A percentile compares a stretch with the other conserved stretches of the same genome.
These are phyloP conservation scores for Hippocampus guttulatus DNA, from an alignment of 2,113 vertebrate genomes.

Conservation along the genomic window DNA sequence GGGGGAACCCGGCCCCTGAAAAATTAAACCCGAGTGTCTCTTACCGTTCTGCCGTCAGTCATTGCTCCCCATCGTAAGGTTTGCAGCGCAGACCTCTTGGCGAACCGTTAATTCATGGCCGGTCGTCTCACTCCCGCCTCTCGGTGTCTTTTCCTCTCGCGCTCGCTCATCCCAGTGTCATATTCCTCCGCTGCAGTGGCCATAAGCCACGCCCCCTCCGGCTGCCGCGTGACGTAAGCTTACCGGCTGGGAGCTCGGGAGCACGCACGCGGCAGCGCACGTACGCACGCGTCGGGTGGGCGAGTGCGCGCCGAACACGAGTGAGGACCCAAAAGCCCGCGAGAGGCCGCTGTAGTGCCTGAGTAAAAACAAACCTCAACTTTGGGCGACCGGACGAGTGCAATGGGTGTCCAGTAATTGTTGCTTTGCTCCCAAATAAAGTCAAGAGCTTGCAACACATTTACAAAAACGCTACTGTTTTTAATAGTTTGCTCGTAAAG, in stretches of 20 bases:
- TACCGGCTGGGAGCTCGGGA: background rate
- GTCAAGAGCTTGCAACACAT: background rate
- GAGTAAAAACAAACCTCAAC: conserved; percentile 4
- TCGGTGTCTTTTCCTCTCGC: conserved; percentile 49
- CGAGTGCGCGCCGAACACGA: background rate
- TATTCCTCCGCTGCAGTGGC: conserved; percentile 76
- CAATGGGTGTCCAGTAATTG: background rate
- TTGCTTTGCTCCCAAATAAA: background rate
- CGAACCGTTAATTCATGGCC: conserved; percentile 58
- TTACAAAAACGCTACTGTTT: background rate
- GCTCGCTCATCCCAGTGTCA: conserved; percentile 71
- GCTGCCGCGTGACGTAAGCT: conserved; percentile 60
- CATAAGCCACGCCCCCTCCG: conserved; percentile 67
- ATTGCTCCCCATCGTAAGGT: conserved; percentile 57
- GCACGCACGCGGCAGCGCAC: background rate
- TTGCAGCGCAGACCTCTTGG: conserved; percentile 48
- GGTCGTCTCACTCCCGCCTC: conserved; percentile 47
- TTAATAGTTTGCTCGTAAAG: background rate
- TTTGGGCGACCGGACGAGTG: background rate
- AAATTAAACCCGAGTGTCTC: conserved; percentile 18
- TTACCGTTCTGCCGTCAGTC: conserved; percentile 67
- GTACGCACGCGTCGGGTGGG: background rate
- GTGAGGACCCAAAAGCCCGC: conserved; percentile 23
- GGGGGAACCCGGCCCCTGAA: background rate
- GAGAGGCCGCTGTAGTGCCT: conserved; percentile 42